Conservation (phyloP, 2,797 vertebrate genomes). For the Harpagifer antarcticus region DNA sequence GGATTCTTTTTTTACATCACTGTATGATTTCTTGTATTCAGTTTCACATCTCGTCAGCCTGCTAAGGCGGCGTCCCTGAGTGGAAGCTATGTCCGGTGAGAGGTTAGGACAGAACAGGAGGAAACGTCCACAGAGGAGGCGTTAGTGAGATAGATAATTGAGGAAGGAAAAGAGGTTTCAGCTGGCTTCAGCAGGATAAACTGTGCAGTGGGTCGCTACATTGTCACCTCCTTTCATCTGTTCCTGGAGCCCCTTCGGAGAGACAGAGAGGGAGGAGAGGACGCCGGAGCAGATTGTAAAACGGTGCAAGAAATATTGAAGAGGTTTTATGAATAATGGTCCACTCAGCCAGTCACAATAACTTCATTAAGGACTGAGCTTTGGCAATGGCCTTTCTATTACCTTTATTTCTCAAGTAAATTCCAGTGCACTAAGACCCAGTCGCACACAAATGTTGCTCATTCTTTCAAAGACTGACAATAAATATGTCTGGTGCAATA, state of each 20-base stretch:
- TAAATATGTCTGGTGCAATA: background rate
- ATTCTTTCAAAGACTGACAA: conserved; percentile 8
- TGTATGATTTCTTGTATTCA: conserved; percentile 3
- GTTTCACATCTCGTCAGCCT: conserved; percentile 28
- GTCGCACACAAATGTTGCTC: background rate
- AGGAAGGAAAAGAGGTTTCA: background rate
- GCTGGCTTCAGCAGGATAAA: conserved; percentile 31
- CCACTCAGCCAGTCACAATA: conserved; percentile 16
- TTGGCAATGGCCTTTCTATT: conserved; percentile 1
- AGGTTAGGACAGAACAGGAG: conserved; percentile 29
- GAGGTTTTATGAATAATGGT: conserved; percentile 53
- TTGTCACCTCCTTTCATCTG: conserved; percentile 49
- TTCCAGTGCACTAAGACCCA: too few relatives aligned
- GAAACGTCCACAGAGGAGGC: background rate
- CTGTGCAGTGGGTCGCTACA: conserved; percentile 14
- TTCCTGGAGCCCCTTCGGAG: conserved; percentile 36
- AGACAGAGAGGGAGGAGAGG: conserved; percentile 31
- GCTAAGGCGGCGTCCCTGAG: background rate
- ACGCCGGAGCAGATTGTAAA: conserved; percentile 33
- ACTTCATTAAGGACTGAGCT: conserved; percentile 38
- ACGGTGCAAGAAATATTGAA: conserved; percentile 62
- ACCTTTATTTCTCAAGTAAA: background rate
- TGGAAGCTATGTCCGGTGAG: conserved; percentile 26
- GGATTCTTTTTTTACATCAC: conserved; percentile 1
- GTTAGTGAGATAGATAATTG: conserved; percentile 23